Evolutionary conservation across 2,797 vertebrate genomes (phyloP), one percentile per base, ranked within the genome.

Genomic region (Malurus leucopterus): DNA sequence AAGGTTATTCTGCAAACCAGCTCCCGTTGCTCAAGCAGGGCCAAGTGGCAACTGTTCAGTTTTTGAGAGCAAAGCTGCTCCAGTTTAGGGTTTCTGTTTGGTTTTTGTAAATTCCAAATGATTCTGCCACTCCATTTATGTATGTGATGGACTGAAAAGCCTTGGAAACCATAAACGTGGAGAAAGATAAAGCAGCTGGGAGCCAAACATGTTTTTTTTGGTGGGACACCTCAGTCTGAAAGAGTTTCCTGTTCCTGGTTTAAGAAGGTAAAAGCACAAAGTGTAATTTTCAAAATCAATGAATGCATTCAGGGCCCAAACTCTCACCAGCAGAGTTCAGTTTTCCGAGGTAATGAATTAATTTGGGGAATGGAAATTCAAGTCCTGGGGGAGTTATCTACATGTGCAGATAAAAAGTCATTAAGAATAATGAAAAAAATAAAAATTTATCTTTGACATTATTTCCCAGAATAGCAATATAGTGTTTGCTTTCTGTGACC

Each of bases 31-130:
- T 79, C n/a, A 5, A 57, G 22, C 32, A 67, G 24, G 15, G 59
- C 21, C 20, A 44, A 49, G 23, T 1, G 3, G 12, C 4, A 68
- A 17, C 44, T 26, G 6, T 5, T 41, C 21, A 9, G 9, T 0
- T 85, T 59, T 18, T 68, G 34, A 46, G 9, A 27, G 38, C 13
- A 57, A 72, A 49, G 24, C 24, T 51, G 3, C 27, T 62, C 7
- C 22, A 30, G 6, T 20, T 59, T 50, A 11, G 44, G 17, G 5
- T 38, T 74, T 34, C 13, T n/a, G 4, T 11, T 41, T 47, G 9
- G 20, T 4, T 9, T 20, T 49, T 53, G 47, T 11, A 22, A 38
- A 19, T 21, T 19, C 22, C 21, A 27, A 3, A 1, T 19, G 6
- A 36, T 83, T 54, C 18, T 51, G 47, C 9, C 12, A 9, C 20